phyloP scores from a whole-genome alignment of 2,888 invertebrate genomes.

The Drosophila neonasuta region DNA sequence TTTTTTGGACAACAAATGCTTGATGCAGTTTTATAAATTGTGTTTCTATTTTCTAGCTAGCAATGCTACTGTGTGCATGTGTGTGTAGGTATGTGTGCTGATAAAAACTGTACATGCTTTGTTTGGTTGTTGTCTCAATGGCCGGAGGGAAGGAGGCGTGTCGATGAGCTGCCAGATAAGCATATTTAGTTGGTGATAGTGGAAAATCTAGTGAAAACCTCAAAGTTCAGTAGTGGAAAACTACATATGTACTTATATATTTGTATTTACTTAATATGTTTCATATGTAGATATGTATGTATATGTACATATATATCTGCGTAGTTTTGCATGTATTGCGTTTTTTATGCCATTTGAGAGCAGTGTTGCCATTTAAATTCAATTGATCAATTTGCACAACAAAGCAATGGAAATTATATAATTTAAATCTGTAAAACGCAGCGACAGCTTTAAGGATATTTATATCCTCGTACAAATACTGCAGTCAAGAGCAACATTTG shows the following conservation, averaged over 20 bases:
- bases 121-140: neutral
- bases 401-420: conserved; percentile 44
- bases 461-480: conserved; percentile 5
- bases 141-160: neutral
- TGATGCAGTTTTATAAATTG: conserved; percentile 28
- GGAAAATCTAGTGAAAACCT: conserved; percentile 21
- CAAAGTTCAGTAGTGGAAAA: neutral
- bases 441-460: neutral
- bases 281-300: conserved; percentile 2
- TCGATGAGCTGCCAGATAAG: conserved; percentile 53
- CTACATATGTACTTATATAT: conserved; percentile 2
- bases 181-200: conserved; percentile 35
- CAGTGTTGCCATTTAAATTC: conserved; percentile 12
- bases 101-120: conserved; percentile 52
- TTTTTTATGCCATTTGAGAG: conserved; percentile 6
- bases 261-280: neutral
- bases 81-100: conserved; percentile 40
- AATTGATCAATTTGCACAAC: conserved; percentile 25
- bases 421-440: conserved; percentile 7
- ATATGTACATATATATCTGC: neutral
- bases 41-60: conserved; percentile 6
- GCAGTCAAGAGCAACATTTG: no score
- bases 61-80: neutral
- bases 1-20: conserved; percentile 7
- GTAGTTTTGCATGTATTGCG: conserved; percentile 17